These are phyloP conservation scores for Proisotoma minuta DNA, from an alignment of 2,888 invertebrate genomes.

Conservation along the genomic window DNA sequence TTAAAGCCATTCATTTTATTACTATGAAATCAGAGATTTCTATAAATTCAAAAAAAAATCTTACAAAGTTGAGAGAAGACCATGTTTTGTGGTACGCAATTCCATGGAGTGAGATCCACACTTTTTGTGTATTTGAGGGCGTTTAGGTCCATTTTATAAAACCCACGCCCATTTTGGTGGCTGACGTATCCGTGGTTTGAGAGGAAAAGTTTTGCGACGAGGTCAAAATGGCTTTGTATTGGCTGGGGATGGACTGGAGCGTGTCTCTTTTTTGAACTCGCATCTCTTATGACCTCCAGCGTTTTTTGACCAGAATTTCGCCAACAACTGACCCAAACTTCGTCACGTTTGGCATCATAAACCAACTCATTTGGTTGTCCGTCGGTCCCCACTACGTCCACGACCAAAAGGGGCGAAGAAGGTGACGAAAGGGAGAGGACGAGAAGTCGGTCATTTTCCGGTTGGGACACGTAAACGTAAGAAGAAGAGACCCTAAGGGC, in stretches of 20 bases:
- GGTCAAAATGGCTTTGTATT: slow-evolving; percentile 69
- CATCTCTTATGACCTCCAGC: slow-evolving; percentile 67
- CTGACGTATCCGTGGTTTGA: slow-evolving; percentile 70
- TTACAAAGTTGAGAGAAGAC: slow-evolving; percentile 69
- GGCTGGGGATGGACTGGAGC: slow-evolving; percentile 53
- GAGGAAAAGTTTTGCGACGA: slow-evolving; percentile 62
- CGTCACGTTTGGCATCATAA: slow-evolving; percentile 66
- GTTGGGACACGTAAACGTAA: slow-evolving; percentile 69
- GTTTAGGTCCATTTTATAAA: slow-evolving; percentile 67
- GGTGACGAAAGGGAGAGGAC: slow-evolving; percentile 68
- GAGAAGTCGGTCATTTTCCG: slow-evolving; percentile 64
- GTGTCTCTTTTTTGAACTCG: slow-evolving; percentile 66
- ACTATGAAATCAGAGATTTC: slow-evolving; percentile 7
- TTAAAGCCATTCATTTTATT: slow-evolving; percentile 6
- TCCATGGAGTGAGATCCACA: slow-evolving; percentile 66
- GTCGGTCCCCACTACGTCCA: slow-evolving; percentile 66
- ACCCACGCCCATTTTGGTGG: slow-evolving; percentile 65
- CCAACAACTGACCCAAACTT: slow-evolving; percentile 49
- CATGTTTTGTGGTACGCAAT: slow-evolving; percentile 66
- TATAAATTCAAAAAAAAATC: slow-evolving; percentile 50
- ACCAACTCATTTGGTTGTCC: slow-evolving; percentile 66
- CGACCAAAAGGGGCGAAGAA: slow-evolving; percentile 67
- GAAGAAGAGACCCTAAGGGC: slow-evolving; percentile 66
- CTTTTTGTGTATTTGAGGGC: slow-evolving; percentile 67
- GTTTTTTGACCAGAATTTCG: slow-evolving; percentile 61